Base-by-base conservation (phyloP, 2,888 invertebrate species). In the Caenorhabditis doughertyi region DNA sequence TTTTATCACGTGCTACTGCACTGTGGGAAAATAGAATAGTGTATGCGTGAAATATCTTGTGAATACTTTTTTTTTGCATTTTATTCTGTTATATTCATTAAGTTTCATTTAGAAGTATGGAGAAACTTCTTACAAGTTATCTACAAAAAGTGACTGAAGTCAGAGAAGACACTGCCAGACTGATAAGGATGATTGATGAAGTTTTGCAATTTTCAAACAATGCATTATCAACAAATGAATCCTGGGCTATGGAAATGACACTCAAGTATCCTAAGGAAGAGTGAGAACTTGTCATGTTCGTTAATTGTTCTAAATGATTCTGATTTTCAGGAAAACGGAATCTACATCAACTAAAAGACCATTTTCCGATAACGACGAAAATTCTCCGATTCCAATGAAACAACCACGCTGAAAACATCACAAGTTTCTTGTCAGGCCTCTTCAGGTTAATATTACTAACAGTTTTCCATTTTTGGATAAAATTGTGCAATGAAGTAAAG, bases 1-100 rank as follows among this genome's bases (percentile, higher is more conserved):
- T 42, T 16, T 42, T 60, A 60, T 60, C 60, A 60, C 42, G 42
- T 60, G 60, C 42, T 60, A 60, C 42, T 42, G 4, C 42, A 42
- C 7, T 44, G 58, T 35, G 58, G 11, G 39, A 58, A 39, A 60
- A 18, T 8, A 18, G n/a, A 47, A 47, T 4, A 5, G 18, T 35
- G n/a, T 25, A 39, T 42, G n/a, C 25, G 25, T 4, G 25, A 11
- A 42, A 27, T 23, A 39, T 9, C 21, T 60, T 9, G 1, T 58
- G 25, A 16, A 25, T 39, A 8, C 42, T 27, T 60, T 21, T 11
- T 32, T 16, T 23, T 23, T 39, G 11, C 11, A 1, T 39, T 32
- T 32, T 32, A 11, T 35, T 0, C 1, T 35, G 0, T 23, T 8
- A 35, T 23, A n/a, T 0, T 29, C 16, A 3, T 27, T 56, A 18